Evolutionary conservation across 2,113 vertebrate species (phyloP).

Genomic region (Conger conger): DNA sequence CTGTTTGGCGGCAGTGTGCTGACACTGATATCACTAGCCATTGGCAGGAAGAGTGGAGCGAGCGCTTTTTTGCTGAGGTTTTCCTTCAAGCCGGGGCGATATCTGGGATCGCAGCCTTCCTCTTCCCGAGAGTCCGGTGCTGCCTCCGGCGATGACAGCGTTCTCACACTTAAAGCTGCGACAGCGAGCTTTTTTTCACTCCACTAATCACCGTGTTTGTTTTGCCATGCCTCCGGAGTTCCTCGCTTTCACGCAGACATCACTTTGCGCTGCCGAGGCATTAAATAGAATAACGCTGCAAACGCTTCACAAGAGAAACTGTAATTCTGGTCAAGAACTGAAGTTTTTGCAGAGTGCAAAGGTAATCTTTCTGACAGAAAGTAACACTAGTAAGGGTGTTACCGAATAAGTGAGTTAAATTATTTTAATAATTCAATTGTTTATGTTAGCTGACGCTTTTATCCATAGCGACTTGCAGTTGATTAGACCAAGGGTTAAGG

Average conservation of each 20-base stretch:
- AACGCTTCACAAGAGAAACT: background rate
- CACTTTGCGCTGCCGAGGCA: background rate
- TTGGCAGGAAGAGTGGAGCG: constrained; percentile 14
- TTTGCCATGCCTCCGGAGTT: constrained; percentile 17
- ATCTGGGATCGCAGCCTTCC: constrained; percentile 21
- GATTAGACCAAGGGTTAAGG: too few relatives aligned
- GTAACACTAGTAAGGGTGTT: background rate
- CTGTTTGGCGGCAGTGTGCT: background rate
- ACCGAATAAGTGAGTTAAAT: background rate
- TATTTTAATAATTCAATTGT: background rate
- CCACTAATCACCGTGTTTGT: constrained; percentile 19
- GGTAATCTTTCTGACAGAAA: background rate
- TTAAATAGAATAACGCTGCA: background rate
- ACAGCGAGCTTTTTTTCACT: background rate
- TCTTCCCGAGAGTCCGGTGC: constrained; percentile 26
- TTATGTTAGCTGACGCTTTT: too few relatives aligned
- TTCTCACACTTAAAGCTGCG: constrained; percentile 8
- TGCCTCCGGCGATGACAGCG: constrained; percentile 11
- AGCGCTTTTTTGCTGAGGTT: constrained; percentile 12
- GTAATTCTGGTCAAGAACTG: background rate
- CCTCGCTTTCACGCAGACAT: background rate
- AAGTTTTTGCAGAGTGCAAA: constrained; percentile 3
- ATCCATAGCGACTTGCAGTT: too few relatives aligned
- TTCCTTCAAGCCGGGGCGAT: background rate
- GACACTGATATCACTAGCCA: constrained; percentile 5